Base-by-base conservation (phyloP, 2,888 invertebrate species). In the Ennomos quercinarius region DNA sequence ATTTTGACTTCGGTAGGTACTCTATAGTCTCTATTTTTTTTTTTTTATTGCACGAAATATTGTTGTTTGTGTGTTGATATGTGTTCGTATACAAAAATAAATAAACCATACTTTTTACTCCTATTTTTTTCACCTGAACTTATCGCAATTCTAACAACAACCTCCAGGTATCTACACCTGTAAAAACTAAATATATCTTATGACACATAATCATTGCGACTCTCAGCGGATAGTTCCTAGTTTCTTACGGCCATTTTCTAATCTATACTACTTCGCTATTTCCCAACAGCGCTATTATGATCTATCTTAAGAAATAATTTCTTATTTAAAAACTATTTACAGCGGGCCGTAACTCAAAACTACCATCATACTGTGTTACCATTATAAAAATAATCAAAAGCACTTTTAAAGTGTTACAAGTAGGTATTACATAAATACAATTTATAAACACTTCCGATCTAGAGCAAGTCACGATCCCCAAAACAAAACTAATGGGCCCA, bases 171-270 rank as follows among this genome's bases (percentile, higher is more conserved):
- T 27, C 4, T n/a, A n/a, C n/a, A n/a, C 27, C 5, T 27, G 27
- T 27, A 27, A 27, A 27, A 27, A 27, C 27, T 27, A 0, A 27
- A 27, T 27, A 27, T 4, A 27, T 27, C 27, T 5, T 6, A 27
- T 27, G 27, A 27, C 53, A 40, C 43, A 39, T 52, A 48, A 48
- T 35, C 17, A 42, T 43, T 52, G 17, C 10, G 5, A 47, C 47
- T 35, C 45, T 44, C 36, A 49, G 41, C 11, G 44, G 27, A 49
- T 51, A 27, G 44, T 76, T 77, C 80, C 72, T 76, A 80, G 73
- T 73, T 85, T 87, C 85, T 87, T 84, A 71, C 64, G 61, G 62
- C 56, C 66, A 77, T 80, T 86, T 86, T 83, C 83, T 80, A 82
- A 63, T 61, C 62, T 65, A 61, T 48, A 61, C 48, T 58, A 62